Percentiles rank a stretch among this genome's conserved stretches.
These are phyloP conservation scores for Bemisia tabaci DNA, from an alignment of 1,140 invertebrate species.

Conservation along the genomic window DNA sequence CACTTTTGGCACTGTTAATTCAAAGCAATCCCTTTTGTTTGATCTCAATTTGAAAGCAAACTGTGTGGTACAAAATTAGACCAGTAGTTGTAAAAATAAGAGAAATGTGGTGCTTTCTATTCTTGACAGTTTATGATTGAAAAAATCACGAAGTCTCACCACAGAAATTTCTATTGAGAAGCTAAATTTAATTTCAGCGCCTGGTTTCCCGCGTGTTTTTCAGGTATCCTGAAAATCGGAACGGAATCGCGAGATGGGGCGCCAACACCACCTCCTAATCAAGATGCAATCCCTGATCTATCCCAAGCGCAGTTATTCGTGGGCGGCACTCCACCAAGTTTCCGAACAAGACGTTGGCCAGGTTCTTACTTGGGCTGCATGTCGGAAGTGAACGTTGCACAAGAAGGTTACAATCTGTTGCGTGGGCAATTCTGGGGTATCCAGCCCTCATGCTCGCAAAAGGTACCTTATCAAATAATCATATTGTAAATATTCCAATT, in stretches of 20 bases:
- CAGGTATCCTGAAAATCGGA: conserved; percentile 46
- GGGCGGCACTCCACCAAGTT: conserved; percentile 65
- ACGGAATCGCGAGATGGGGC: conserved; percentile 50
- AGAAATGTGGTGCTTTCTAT: no score
- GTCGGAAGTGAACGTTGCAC: conserved; percentile 58
- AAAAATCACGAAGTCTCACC: no score
- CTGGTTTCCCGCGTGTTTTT: no score
- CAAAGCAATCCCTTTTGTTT: no score
- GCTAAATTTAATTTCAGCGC: no score
- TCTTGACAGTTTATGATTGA: no score
- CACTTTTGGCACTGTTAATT: no score
- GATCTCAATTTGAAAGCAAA: no score
- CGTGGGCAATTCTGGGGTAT: conserved; percentile 56
- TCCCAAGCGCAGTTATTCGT: conserved; percentile 50
- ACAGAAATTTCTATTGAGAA: no score
- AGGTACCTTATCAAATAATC: conserved; percentile 37
- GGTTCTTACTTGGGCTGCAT: conserved; percentile 67
- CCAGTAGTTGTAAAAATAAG: no score
- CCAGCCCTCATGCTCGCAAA: conserved; percentile 53
- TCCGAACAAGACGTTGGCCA: conserved; percentile 32
- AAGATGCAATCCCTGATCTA: conserved; percentile 48
- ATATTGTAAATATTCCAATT: no score
- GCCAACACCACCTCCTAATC: conserved; percentile 40
- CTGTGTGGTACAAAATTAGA: no score
- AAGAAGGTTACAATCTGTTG: conserved; percentile 48